phyloP scores from a whole-genome alignment of 2,888 invertebrate species.

The Heliconius aoede region DNA sequence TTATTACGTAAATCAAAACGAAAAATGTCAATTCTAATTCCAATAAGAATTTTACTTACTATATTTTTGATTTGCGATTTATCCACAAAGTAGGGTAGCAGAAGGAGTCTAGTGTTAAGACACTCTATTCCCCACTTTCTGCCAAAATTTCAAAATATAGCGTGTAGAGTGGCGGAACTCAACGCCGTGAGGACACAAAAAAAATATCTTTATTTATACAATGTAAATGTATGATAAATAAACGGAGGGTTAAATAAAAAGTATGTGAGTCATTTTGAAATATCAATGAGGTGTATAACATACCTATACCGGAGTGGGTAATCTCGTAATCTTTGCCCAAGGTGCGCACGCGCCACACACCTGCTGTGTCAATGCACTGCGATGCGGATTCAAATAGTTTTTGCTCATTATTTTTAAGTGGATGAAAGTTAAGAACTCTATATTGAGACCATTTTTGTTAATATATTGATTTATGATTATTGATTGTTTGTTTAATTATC shows the following conservation, averaged over 20 bases:
- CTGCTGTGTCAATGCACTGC: conserved; percentile 62
- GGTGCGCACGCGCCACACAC: conserved; percentile 56
- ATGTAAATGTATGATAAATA: conserved; percentile 1
- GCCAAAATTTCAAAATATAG: no score
- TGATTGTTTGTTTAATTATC: conserved; percentile 10
- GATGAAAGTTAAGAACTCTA: conserved; percentile 27
- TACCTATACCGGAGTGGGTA: conserved; percentile 39
- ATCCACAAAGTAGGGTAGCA: no score
- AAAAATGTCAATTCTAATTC: background rate
- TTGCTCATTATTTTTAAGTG: conserved; percentile 45
- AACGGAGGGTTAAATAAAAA: background rate
- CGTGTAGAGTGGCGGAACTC: no score
- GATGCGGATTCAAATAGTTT: conserved; percentile 49
- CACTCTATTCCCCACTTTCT: no score
- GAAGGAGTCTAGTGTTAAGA: no score
- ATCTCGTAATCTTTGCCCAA: conserved; percentile 52
- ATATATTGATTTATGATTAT: conserved; percentile 31
- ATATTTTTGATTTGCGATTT: no score
- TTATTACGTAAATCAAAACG: no score
- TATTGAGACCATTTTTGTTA: background rate
- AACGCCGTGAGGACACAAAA: no score
- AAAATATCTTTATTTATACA: background rate
- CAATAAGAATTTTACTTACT: background rate
- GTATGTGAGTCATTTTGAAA: conserved; percentile 31
- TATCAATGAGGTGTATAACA: conserved; percentile 33